Percentiles rank a stretch among this genome's conserved stretches.
Evolutionary conservation across 2,797 vertebrate species (phyloP).

Genomic region (Valencia hispanica): DNA sequence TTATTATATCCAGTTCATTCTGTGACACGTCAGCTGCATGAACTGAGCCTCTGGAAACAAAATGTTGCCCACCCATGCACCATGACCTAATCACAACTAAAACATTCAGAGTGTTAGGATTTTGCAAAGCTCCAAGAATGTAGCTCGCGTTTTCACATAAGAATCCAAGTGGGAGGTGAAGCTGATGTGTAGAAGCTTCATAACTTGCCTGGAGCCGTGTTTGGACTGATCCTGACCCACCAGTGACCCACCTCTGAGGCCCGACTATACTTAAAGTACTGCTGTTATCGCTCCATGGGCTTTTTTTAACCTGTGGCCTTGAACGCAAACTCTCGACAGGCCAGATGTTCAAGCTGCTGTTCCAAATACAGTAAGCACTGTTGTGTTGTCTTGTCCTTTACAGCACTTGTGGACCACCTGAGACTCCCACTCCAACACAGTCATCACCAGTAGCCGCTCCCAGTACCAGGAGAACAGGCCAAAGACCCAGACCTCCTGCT

Average conservation of each 20-base stretch:
- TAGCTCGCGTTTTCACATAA: constrained; percentile 1
- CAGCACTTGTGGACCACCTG: constrained; percentile 78
- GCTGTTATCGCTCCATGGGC: constrained; percentile 41
- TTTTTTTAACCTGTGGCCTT: constrained; percentile 61
- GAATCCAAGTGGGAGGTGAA: constrained; percentile 8
- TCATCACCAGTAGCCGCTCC: constrained; percentile 47
- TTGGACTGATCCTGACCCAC: constrained; percentile 31
- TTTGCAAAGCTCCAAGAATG: constrained; percentile 8
- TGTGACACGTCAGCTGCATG: not conserved
- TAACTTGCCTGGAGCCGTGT: constrained; percentile 16
- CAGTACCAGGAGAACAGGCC: constrained; percentile 61
- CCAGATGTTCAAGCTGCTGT: constrained; percentile 54
- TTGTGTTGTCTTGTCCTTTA: constrained; percentile 61
- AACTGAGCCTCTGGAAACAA: not conserved
- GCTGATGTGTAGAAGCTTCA: not conserved
- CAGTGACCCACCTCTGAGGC: constrained; percentile 13
- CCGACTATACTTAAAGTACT: constrained; percentile 38
- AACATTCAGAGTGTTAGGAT: constrained; percentile 1
- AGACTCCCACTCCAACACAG: constrained; percentile 42
- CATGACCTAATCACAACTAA: not conserved
- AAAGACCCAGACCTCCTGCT: constrained; percentile 60
- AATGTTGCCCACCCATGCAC: not conserved
- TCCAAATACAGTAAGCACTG: constrained; percentile 48
- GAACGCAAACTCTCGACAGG: constrained; percentile 31
- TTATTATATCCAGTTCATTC: not conserved